These are phyloP conservation scores for Echinometra lucunter DNA, from an alignment of 53 echinoderm and acorn worm species.

Conservation along the genomic window DNA sequence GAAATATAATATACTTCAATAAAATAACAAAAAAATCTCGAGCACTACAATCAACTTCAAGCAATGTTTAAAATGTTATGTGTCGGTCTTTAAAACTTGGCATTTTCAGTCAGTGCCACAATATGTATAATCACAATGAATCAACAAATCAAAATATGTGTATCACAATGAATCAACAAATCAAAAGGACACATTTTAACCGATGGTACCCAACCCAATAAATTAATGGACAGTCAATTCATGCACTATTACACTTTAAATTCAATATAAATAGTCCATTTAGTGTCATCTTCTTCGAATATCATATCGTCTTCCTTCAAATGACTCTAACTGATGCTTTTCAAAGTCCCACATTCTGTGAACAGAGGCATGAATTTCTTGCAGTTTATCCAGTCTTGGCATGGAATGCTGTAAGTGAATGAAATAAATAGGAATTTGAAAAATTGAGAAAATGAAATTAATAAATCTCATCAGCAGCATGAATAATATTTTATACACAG, in stretches of 20 bases:
- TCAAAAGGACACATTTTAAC: too few species aligned
- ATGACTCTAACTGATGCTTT: neutral
- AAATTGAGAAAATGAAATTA: neutral
- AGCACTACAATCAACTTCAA: too few species aligned
- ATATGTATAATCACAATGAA: too few species aligned
- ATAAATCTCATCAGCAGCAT: neutral
- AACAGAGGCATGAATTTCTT: conserved; percentile 42
- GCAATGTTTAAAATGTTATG: too few species aligned
- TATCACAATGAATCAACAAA: too few species aligned
- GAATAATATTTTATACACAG: neutral
- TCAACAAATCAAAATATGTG: too few species aligned
- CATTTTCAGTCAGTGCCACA: too few species aligned
- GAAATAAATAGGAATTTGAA: neutral
- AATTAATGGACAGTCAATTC: neutral
- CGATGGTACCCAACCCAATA: neutral
- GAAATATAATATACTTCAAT: too few species aligned
- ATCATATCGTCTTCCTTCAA: neutral
- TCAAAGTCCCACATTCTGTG: conserved; percentile 59
- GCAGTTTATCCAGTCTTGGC: conserved; percentile 46
- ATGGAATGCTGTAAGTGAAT: conserved; percentile 53
- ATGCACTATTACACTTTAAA: too few species aligned
- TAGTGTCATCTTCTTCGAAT: neutral
- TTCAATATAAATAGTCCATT: neutral
- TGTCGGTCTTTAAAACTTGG: too few species aligned
- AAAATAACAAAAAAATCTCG: too few species aligned